These are phyloP conservation scores for Orthosia gracilis DNA, from an alignment of 2,888 invertebrate species.

Conservation along the genomic window DNA sequence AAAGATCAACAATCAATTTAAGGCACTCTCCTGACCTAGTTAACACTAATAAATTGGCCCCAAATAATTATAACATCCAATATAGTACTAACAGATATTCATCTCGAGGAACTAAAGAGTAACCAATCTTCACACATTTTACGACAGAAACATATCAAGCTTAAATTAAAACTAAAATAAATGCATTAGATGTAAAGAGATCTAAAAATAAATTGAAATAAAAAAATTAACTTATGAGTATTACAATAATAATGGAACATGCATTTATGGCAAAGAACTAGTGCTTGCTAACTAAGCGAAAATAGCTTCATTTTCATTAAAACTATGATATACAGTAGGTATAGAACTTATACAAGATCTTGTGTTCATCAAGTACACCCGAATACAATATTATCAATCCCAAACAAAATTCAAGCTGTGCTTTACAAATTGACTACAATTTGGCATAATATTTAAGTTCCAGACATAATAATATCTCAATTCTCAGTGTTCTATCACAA, in stretches of 20 bases:
- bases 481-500: conserved; percentile 53
- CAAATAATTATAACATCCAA: conserved; percentile 79
- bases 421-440: conserved; percentile 55
- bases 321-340: conserved; percentile 81
- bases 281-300: conserved; percentile 89
- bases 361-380: conserved; percentile 58
- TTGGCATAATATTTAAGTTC: conserved; percentile 48
- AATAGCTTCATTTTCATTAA: conserved; percentile 88
- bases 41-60: conserved; percentile 79
- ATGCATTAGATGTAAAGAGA: conserved; percentile 91
- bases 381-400: conserved; percentile 56
- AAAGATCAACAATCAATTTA: conserved; percentile 78
- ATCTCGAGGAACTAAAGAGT: conserved; percentile 83
- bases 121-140: conserved; percentile 76
- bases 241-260: conserved; percentile 91
- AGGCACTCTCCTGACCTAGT: conserved; percentile 84
- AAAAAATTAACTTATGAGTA: conserved; percentile 90
- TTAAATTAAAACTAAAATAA: conserved; percentile 87
- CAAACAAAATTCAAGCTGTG: conserved; percentile 46
- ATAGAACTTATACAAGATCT: conserved; percentile 71
- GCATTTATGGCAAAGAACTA: conserved; percentile 91
- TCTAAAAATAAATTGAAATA: conserved; percentile 89
- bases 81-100: conserved; percentile 75
- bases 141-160: conserved; percentile 77
- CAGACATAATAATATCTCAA: conserved; percentile 44